phyloP scores from a whole-genome alignment of 2,888 invertebrate genomes.

The Ptilodon capucinus region DNA sequence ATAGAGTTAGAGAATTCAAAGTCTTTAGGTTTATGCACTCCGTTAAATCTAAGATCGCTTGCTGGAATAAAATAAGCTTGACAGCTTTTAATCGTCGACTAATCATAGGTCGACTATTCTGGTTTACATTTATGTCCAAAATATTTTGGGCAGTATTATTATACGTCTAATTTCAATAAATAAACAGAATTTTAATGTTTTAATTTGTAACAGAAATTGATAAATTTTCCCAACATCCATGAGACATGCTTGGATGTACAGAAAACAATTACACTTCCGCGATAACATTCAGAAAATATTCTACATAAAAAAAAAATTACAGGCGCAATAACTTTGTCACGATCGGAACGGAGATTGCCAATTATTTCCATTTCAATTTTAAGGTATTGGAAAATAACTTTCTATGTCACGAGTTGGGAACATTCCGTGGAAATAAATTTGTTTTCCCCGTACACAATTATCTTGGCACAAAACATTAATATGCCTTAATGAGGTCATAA shows the following conservation, averaged over 20 bases:
- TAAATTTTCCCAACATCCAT: not conserved
- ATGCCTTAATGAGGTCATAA: slow-evolving; percentile 48
- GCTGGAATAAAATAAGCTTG: too few relatives aligned
- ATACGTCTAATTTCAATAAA: too few relatives aligned
- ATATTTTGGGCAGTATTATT: too few relatives aligned
- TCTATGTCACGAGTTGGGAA: not conserved
- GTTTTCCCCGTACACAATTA: slow-evolving; percentile 6
- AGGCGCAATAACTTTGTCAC: not conserved
- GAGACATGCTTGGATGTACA: not conserved
- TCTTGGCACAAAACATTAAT: slow-evolving; percentile 28
- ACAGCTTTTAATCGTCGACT: too few relatives aligned
- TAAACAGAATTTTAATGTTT: not conserved
- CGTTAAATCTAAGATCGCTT: too few relatives aligned
- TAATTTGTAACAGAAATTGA: not conserved
- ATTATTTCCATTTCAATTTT: not conserved
- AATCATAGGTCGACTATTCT: too few relatives aligned
- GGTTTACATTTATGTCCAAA: not conserved
- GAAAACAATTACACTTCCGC: not conserved
- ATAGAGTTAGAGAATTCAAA: too few relatives aligned
- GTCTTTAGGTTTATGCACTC: too few relatives aligned
- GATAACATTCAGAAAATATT: not conserved
- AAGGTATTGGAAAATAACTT: not conserved
- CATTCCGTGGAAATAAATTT: not conserved
- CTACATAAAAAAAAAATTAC: not conserved
- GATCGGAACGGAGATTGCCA: not conserved